A percentile compares a stretch with the other conserved stretches of the same genome.
Evolutionary conservation across 2,888 invertebrate species (phyloP).

Genomic region (Rugalucina vietnamica): DNA sequence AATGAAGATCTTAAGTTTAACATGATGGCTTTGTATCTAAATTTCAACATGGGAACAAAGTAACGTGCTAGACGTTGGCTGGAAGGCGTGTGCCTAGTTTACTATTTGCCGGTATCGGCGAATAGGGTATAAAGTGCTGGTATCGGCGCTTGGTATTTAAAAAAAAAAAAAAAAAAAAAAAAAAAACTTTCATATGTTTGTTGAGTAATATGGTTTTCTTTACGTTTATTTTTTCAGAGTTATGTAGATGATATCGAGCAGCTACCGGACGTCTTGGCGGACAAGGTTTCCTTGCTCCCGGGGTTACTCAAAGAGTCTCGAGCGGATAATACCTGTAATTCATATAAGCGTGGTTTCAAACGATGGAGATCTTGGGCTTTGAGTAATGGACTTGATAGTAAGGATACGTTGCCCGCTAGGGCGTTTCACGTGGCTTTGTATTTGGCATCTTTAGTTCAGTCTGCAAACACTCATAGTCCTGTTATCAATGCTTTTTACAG

Average conservation of each 20-base stretch:
- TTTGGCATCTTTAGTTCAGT: slow-evolving; percentile 29
- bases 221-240: slow-evolving; percentile 26
- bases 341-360: not conserved
- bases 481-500: slow-evolving; percentile 25
- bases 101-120: not conserved
- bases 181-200: too few species aligned
- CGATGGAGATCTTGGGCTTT: slow-evolving; percentile 13
- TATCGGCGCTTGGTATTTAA: not conserved
- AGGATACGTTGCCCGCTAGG: slow-evolving; percentile 13
- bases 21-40: slow-evolving; percentile 25
- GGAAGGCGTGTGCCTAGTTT: slow-evolving; percentile 4
- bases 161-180: too few species aligned
- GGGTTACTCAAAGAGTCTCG: slow-evolving; percentile 11
- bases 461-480: slow-evolving; percentile 4
- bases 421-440: slow-evolving; percentile 27
- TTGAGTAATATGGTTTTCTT: too few species aligned
- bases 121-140: not conserved
- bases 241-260: not conserved
- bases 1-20: slow-evolving; percentile 30
- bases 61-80: too few species aligned
- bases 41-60: too few species aligned
- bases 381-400: not conserved
- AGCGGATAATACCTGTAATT: not conserved
- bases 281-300: slow-evolving; percentile 34
- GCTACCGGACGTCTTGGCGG: slow-evolving; percentile 20